Percentiles rank a stretch among this genome's conserved stretches.
Conservation (phyloP, 2,113 vertebrate genomes). For the Actinemys pallida region DNA sequence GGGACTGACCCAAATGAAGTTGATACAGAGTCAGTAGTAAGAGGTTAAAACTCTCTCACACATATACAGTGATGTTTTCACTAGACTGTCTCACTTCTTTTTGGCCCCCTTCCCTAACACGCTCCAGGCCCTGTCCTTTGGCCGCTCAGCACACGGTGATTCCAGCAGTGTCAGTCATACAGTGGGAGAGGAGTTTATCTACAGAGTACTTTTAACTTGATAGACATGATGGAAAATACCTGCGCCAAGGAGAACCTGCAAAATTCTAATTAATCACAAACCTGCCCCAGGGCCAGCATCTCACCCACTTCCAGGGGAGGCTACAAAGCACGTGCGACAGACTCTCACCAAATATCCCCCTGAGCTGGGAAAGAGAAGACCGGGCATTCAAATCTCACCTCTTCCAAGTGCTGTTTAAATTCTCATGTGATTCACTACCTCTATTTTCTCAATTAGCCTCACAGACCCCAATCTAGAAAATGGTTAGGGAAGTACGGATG, state of each 20-base stretch:
- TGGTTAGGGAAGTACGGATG: neutral
- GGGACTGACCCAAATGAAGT: too few relatives aligned
- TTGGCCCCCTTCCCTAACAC: neutral
- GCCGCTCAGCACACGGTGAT: too few relatives aligned
- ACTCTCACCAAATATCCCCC: fast-evolving
- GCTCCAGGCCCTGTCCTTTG: neutral
- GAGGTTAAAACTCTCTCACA: too few relatives aligned
- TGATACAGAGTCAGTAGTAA: too few relatives aligned
- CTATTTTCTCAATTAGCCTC: fast-evolving
- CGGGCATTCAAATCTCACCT: neutral
- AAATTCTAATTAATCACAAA: neutral
- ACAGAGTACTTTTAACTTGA: neutral
- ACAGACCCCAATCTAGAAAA: neutral
- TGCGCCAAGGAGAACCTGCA: fast-evolving
- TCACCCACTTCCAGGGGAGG: neutral
- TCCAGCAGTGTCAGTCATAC: neutral
- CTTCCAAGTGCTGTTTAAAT: neutral
- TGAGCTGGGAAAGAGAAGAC: neutral
- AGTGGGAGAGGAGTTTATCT: neutral
- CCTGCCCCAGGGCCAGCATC: neutral
- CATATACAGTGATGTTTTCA: neutral
- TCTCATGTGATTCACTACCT: neutral
- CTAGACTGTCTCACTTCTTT: neutral
- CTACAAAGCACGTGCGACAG: neutral
- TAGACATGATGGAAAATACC: neutral